Conservation (phyloP, 1,140 invertebrate species). For the Bursaphelenchus mucronatus region DNA sequence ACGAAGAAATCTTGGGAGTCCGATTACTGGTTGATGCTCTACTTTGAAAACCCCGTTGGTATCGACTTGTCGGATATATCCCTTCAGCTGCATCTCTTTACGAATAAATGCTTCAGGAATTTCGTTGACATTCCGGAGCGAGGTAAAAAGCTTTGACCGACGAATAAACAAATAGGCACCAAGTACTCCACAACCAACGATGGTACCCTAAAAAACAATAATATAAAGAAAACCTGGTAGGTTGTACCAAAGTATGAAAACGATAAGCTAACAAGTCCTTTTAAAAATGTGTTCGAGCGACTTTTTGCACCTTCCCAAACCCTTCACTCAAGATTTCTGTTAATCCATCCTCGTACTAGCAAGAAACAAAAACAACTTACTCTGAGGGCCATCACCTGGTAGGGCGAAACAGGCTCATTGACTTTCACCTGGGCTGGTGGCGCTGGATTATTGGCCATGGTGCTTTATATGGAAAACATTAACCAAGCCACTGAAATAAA, state of each 20-base stretch:
- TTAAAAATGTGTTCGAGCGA: no score
- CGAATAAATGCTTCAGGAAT: conserved; percentile 57
- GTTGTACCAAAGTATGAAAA: neutral
- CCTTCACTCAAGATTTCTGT: no score
- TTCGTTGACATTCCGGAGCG: conserved; percentile 53
- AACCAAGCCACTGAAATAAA: no score
- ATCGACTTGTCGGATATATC: conserved; percentile 45
- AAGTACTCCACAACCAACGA: conserved; percentile 46
- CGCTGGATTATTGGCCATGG: no score
- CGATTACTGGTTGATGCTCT: conserved; percentile 51
- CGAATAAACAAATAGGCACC: conserved; percentile 42
- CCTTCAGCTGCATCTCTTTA: conserved; percentile 52
- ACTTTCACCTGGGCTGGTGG: neutral
- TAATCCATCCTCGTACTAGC: no score
- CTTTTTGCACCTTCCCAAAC: no score
- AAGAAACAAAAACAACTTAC: conserved; percentile 5
- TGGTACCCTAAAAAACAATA: conserved; percentile 43
- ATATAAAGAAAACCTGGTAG: neutral
- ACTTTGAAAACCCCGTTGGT: conserved; percentile 45
- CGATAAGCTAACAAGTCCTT: no score
- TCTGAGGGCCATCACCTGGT: conserved; percentile 10
- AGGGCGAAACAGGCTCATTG: conserved; percentile 8
- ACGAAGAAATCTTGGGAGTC: conserved; percentile 38
- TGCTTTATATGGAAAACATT: no score
- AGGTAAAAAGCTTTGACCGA: conserved; percentile 49